These are phyloP conservation scores for Hemitrygon akajei DNA, from an alignment of 2,797 vertebrate genomes.

Conservation along the genomic window DNA sequence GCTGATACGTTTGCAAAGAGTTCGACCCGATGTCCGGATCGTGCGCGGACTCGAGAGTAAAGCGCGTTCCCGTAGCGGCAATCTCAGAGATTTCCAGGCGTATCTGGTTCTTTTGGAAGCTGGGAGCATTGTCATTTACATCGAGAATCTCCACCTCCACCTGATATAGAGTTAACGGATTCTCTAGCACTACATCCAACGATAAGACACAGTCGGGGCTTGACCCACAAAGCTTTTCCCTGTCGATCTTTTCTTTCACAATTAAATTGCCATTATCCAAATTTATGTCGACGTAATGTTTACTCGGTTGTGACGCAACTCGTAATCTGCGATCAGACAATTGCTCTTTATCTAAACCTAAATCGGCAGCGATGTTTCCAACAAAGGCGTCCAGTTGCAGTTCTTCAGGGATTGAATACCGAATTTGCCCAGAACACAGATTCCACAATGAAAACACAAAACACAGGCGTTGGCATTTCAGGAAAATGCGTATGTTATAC, in stretches of 20 bases:
- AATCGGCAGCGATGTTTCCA: neutral
- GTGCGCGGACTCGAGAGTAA: neutral
- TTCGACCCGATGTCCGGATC: neutral
- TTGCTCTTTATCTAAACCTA: neutral
- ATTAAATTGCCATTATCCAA: neutral
- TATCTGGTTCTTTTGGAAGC: neutral
- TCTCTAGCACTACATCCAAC: slow-evolving; percentile 45
- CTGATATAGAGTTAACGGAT: neutral
- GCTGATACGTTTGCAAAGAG: neutral
- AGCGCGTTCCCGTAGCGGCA: neutral
- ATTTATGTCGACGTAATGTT: neutral
- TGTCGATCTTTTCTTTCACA: neutral
- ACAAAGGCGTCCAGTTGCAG: neutral
- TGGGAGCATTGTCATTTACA: neutral
- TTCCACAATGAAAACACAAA: neutral
- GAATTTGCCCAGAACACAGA: neutral
- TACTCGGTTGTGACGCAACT: slow-evolving; percentile 49
- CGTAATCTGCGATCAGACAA: slow-evolving; percentile 46
- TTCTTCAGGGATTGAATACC: neutral
- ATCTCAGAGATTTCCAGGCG: neutral
- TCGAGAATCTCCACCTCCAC: slow-evolving; percentile 4
- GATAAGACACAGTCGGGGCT: slow-evolving; percentile 44
- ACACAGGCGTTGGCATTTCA: neutral
- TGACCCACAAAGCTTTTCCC: neutral
- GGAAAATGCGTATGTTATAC: neutral